Evolutionary conservation across 1,140 invertebrate genomes (phyloP).

Genomic region (Megalopta genalis): DNA sequence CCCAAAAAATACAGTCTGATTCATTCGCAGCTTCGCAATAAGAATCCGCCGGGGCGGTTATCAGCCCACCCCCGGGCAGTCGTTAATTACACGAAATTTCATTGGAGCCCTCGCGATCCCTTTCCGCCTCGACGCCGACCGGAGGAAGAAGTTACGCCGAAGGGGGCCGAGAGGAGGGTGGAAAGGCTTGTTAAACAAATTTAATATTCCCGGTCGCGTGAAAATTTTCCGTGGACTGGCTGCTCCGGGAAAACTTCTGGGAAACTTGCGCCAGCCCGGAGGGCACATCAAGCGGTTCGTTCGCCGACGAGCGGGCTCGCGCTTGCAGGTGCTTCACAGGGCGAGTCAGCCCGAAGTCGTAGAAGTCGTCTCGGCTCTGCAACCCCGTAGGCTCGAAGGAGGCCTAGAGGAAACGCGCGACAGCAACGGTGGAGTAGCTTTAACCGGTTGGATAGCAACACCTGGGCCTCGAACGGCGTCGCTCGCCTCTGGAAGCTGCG

Average conservation of each 20-base stretch:
- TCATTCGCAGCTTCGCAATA: constrained; percentile 24
- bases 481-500: constrained; percentile 23
- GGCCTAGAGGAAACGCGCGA: constrained; percentile 13
- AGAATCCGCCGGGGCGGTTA: constrained; percentile 18
- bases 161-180: constrained; percentile 8
- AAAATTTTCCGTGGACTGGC: constrained; percentile 18
- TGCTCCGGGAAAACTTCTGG: constrained; percentile 65
- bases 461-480: constrained; percentile 64
- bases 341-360: constrained; percentile 24
- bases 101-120: constrained; percentile 60
- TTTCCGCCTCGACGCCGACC: background rate
- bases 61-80: constrained; percentile 11
- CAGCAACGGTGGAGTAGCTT: constrained; percentile 61
- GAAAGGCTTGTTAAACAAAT: constrained; percentile 74
- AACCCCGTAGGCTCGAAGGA: constrained; percentile 48
- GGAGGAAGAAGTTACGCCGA: constrained; percentile 47
- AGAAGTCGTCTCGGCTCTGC: constrained; percentile 34
- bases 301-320: constrained; percentile 12
- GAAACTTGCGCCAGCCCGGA: constrained; percentile 75
- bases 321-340: constrained; percentile 22
- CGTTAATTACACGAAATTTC: constrained; percentile 72
- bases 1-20: too few relatives aligned
- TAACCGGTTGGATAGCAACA: constrained; percentile 69
- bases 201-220: constrained; percentile 68
- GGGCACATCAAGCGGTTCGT: constrained; percentile 75